Percentiles rank a stretch among this genome's conserved stretches.
These are phyloP conservation scores for Noctua comes DNA, from an alignment of 2,888 invertebrate species.

Conservation along the genomic window DNA sequence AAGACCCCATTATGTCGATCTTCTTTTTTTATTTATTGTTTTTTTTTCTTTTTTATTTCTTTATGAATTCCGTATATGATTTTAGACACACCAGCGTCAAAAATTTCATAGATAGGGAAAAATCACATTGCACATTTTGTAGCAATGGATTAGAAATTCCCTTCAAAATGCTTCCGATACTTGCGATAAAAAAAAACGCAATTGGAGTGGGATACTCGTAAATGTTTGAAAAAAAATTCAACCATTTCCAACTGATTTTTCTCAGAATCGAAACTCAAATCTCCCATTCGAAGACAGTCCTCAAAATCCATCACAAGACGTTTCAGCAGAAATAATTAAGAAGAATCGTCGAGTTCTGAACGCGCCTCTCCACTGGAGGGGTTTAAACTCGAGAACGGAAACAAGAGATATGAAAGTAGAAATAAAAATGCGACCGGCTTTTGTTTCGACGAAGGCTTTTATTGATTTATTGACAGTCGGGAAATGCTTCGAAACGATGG, in stretches of 20 bases:
- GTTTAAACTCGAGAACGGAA: conserved; percentile 28
- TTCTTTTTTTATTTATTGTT: too few relatives aligned
- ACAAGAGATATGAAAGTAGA: conserved; percentile 13
- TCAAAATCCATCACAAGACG: conserved; percentile 19
- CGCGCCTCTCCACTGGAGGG: conserved; percentile 15
- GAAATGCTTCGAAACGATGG: conserved; percentile 2
- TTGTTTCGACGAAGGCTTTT: conserved; percentile 3
- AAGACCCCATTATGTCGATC: neutral
- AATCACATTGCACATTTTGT: too few relatives aligned
- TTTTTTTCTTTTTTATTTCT: too few relatives aligned
- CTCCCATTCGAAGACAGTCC: conserved; percentile 11
- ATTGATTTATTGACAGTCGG: conserved; percentile 7
- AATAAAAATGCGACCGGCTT: conserved; percentile 32
- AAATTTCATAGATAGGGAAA: too few relatives aligned
- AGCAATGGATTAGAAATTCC: too few relatives aligned
- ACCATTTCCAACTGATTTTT: neutral
- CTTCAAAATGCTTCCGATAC: neutral
- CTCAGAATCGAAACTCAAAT: conserved; percentile 17
- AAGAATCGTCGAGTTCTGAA: conserved; percentile 23
- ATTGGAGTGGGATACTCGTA: neutral
- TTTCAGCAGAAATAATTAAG: conserved; percentile 48
- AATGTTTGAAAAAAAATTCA: neutral
- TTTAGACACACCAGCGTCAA: neutral
- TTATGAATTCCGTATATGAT: neutral
- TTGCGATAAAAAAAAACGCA: neutral